Evolutionary conservation across 2,797 vertebrate species (phyloP).

Genomic region (Thripadectes ignobilis): DNA sequence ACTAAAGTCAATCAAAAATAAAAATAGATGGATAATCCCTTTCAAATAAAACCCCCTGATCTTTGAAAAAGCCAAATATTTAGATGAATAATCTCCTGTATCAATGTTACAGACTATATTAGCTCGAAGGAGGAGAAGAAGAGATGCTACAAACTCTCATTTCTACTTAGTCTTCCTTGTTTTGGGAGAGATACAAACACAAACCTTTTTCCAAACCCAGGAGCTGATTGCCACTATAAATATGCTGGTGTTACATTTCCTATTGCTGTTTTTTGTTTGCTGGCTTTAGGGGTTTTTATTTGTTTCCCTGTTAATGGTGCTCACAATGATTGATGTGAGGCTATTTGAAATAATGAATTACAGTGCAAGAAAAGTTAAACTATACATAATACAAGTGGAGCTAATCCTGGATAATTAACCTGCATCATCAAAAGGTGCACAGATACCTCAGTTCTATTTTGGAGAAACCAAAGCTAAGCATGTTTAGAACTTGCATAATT

Average conservation of each 20-base stretch:
- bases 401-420: neutral
- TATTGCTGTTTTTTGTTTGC: neutral
- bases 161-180: neutral
- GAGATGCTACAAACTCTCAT: neutral
- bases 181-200: neutral
- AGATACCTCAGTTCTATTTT: neutral
- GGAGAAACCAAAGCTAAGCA: neutral
- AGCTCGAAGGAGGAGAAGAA: neutral
- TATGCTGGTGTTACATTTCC: neutral
- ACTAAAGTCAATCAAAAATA: neutral
- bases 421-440: neutral
- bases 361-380: neutral
- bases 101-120: neutral
- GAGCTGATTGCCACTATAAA: neutral
- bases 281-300: neutral
- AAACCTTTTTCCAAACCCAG: neutral
- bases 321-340: neutral
- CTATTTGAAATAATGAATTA: neutral
- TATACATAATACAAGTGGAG: neutral
- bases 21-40: neutral
- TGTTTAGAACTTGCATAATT: neutral
- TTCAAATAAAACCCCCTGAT: neutral
- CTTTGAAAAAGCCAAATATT: neutral
- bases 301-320: neutral
- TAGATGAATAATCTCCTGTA: neutral